These are phyloP conservation scores for Leucophenga varia DNA, from an alignment of 1,140 invertebrate genomes.

Conservation along the genomic window DNA sequence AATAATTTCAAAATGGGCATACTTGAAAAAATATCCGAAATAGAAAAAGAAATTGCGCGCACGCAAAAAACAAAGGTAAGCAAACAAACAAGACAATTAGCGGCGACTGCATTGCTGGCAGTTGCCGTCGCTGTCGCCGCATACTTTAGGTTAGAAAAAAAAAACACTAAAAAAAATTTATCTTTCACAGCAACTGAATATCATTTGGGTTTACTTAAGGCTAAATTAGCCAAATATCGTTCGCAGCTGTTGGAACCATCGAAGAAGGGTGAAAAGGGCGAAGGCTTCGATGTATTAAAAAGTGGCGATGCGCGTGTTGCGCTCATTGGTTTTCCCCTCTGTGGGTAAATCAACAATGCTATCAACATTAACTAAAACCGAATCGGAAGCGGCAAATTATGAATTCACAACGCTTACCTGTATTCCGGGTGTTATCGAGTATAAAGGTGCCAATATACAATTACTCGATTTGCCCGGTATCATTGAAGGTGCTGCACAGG, in stretches of 20 bases:
- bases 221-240: constrained; percentile 97
- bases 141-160: constrained; percentile 40
- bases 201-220: constrained; percentile 96
- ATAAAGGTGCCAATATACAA: constrained; percentile 98
- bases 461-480: constrained; percentile 95
- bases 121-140: constrained; percentile 1
- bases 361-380: constrained; percentile 89
- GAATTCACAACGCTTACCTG: constrained; percentile 99
- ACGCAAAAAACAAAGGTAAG: constrained; percentile 99
- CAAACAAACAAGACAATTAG: constrained; percentile 15
- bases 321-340: constrained; percentile 96
- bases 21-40: constrained; percentile 96
- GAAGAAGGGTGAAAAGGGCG: constrained; percentile 96
- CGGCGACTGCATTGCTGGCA: constrained; percentile 30
- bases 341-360: constrained; percentile 95
- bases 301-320: constrained; percentile 98
- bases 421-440: constrained; percentile 98
- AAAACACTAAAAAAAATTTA: constrained; percentile 2
- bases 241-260: constrained; percentile 92
- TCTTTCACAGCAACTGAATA: constrained; percentile 91
- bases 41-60: constrained; percentile 95
- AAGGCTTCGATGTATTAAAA: constrained; percentile 99
- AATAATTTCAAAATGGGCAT: constrained; percentile 78
- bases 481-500: constrained; percentile 92
- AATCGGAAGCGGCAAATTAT: constrained; percentile 94